phyloP scores from a whole-genome alignment of 2,113 vertebrate genomes.

The Leptosomus discolor region DNA sequence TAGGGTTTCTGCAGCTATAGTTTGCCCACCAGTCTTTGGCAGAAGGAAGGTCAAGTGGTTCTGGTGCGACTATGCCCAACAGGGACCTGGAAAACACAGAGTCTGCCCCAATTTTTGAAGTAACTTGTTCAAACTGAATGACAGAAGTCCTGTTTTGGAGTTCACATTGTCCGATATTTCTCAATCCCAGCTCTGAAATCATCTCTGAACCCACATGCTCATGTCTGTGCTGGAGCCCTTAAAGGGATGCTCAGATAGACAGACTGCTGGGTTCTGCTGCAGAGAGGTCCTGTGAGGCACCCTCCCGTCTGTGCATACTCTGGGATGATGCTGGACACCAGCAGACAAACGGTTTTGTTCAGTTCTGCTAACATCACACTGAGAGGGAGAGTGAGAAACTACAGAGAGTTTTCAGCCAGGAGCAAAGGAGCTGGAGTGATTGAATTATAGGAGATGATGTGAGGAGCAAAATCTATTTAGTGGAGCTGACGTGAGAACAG shows the following conservation, averaged over 20 bases:
- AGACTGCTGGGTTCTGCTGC: not conserved
- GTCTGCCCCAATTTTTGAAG: not conserved
- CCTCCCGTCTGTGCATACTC: not conserved
- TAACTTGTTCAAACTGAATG: not conserved
- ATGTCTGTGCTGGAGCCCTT: not conserved
- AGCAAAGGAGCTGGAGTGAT: not conserved
- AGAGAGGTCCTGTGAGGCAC: not conserved
- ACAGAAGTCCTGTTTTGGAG: not conserved
- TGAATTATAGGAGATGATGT: not conserved
- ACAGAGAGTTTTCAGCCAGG: not conserved
- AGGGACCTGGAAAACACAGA: not conserved
- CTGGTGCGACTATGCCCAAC: not conserved
- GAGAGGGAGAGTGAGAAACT: not conserved
- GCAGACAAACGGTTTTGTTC: not conserved
- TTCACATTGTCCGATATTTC: not conserved
- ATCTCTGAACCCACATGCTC: not conserved
- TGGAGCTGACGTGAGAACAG: not conserved
- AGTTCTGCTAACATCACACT: not conserved
- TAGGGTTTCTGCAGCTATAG: not conserved
- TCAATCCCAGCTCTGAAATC: not conserved
- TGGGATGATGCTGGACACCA: fast-evolving
- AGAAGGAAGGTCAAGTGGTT: not conserved
- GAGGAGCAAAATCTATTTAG: not conserved
- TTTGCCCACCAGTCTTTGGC: not conserved
- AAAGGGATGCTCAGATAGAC: not conserved